Base-by-base conservation (phyloP, 2,888 invertebrate genomes). In the Agrilus mali region DNA sequence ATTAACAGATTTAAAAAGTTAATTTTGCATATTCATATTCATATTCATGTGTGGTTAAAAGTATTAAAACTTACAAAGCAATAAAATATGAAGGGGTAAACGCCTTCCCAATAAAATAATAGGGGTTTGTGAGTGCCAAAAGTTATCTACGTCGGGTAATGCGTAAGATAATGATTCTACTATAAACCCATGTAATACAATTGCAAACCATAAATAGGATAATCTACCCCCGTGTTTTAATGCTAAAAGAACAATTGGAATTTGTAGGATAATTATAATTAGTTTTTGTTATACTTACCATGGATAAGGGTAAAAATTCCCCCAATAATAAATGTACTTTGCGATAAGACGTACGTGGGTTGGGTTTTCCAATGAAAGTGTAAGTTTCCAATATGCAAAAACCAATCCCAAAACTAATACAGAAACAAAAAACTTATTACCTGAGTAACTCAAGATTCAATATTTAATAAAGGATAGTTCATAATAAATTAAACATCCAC, bases 51-150 rank as follows among this genome's bases (percentile, higher is more conserved):
- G 20, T 20, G 20, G 20, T 5, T 17, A 7, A 2, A 32, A 31
- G 10, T 14, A 3, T 14, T 33, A 22, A 33, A 16, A 72, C 78
- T 75, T 71, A 85, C 85, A 86, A 22, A 86, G 57, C 6, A 82
- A 58, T 17, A 82, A 66, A 40, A 87, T 82, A 56, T 87, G 83
- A 1, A 86, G 61, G 0, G 87, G 86, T 41, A 84, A 64, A 36
- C 86, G 70, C 31, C 75, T 68, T 6, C 85, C 85, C 15, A 86
- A 63, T 45, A 87, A 71, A 49, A 84, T 80, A 20, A 87, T 61
- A 1, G 82, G 78, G 2, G 81, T 76, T 65, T 82, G 84, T 1
- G 85, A 82, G 59, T 87, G 86, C 87, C 87, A 88, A 64, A 85
- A 87, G 60, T 84, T 86, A 65, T 86, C 84, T 47, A 82, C 79